Percentiles rank a stretch among this genome's conserved stretches.
Evolutionary conservation across 2,797 vertebrate genomes (phyloP).

Genomic region (Thamnophis elegans): DNA sequence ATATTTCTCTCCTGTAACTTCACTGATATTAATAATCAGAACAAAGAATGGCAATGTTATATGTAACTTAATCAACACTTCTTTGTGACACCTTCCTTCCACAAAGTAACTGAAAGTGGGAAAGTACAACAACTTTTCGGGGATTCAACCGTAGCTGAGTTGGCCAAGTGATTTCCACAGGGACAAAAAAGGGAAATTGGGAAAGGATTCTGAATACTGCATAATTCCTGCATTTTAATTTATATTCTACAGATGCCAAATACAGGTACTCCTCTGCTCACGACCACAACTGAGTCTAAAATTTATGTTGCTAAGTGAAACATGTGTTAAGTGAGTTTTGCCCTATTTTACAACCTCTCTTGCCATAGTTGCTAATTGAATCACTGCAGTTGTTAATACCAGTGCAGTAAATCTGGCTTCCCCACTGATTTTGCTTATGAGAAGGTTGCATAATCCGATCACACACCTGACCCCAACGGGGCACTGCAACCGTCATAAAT

Average conservation of each 20-base stretch:
- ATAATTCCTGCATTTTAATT: not conserved
- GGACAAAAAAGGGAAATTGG: not conserved
- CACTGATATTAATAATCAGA: not conserved
- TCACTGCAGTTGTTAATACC: not conserved
- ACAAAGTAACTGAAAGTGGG: not conserved
- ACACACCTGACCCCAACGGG: not conserved
- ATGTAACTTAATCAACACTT: not conserved
- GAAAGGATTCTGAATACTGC: not conserved
- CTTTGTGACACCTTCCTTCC: not conserved
- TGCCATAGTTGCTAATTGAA: not conserved
- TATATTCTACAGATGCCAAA: not conserved
- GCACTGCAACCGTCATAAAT: not conserved
- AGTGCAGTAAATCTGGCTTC: not conserved
- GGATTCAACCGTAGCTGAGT: not conserved
- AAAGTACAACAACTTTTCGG: too few species aligned
- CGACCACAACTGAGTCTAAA: not conserved
- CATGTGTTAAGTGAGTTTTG: not conserved
- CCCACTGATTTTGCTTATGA: not conserved
- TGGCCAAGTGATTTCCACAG: not conserved
- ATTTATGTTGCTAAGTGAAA: not conserved
- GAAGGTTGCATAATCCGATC: not conserved
- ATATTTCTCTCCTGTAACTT: not conserved
- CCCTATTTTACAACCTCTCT: not conserved
- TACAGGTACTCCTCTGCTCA: not conserved
- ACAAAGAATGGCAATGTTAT: not conserved